Conservation (phyloP, 2,888 invertebrate genomes). For the Xanthorhoe designata region DNA sequence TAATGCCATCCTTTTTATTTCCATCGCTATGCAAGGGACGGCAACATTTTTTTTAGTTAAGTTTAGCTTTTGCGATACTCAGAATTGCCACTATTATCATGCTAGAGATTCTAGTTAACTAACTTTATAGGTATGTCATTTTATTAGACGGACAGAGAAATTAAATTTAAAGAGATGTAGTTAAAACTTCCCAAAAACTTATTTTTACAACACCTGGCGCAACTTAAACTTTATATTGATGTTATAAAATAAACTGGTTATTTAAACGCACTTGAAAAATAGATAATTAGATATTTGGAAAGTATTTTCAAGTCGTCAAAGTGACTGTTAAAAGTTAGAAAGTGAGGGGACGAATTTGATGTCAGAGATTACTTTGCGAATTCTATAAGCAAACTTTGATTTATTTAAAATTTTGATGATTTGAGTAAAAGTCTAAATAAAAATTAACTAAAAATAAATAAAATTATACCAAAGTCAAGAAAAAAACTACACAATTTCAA, state of each 20-base stretch:
- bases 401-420: neutral
- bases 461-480: too few species aligned
- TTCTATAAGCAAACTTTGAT: slow-evolving; percentile 7
- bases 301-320: slow-evolving; percentile 33
- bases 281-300: slow-evolving; percentile 34
- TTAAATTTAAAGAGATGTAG: neutral
- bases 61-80: too few species aligned
- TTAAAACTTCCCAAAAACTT: slow-evolving; percentile 7
- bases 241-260: neutral
- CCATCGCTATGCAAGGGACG: too few species aligned
- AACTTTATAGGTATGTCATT: too few species aligned
- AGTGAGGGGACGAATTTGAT: slow-evolving; percentile 9
- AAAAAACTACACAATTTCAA: too few species aligned
- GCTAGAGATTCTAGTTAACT: too few species aligned
- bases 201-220: neutral
- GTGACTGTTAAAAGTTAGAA: slow-evolving; percentile 12
- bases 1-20: too few species aligned
- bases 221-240: slow-evolving; percentile 13
- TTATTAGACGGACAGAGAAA: neutral
- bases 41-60: too few species aligned
- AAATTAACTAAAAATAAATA: too few species aligned
- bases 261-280: slow-evolving; percentile 25
- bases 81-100: too few species aligned
- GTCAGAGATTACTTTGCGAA: slow-evolving; percentile 1
- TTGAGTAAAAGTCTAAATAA: too few species aligned